Base-by-base conservation (phyloP, 2,888 invertebrate species). In the Orthosia gothica region DNA sequence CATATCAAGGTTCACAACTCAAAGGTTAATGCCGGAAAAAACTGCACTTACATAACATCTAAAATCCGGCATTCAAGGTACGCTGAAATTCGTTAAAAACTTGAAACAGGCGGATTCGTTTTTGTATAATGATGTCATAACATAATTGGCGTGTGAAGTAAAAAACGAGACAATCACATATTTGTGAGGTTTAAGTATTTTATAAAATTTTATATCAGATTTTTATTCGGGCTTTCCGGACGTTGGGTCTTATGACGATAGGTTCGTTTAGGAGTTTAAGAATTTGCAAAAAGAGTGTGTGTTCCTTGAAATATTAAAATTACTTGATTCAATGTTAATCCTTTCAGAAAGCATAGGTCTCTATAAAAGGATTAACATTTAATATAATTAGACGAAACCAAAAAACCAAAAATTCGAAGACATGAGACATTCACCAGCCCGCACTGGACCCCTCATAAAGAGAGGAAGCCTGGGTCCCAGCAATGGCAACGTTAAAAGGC, bases 11-110 rank as follows among this genome's bases (percentile, higher is more conserved):
- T 18, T 49, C 50, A 54, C 12, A 5, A 20, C 40, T 18, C 47
- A 73, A 74, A 70, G 62, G 32, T 74, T n/a, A 32, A 18, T 23
- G 20, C 12, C 49, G 32, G 63, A 81, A 66, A 18, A 73, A 32
- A 13, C 16, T 62, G 47, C 59, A 54, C 52, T 81, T 70, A 70
- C 12, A 65, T 77, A 82, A 69, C 32, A 58, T 12, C 64, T 68
- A 49, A 74, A 75, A 84, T 82, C 82, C 80, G 84, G 79, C 62
- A 78, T 70, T 70, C 86, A 86, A 86, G 84, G 81, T 81, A 70
- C 76, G 40, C 70, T 32, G 55, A 78, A 81, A 79, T 70, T 81
- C 18, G 76, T 78, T 74, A 72, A 82, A 73, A 74, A 73, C 49
- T 73, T 49, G 11, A 73, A 66, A 75, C 61, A 79, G 45, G 69